These are phyloP conservation scores for Leptothorax acervorum DNA, from an alignment of 2,888 invertebrate genomes.

Conservation along the genomic window DNA sequence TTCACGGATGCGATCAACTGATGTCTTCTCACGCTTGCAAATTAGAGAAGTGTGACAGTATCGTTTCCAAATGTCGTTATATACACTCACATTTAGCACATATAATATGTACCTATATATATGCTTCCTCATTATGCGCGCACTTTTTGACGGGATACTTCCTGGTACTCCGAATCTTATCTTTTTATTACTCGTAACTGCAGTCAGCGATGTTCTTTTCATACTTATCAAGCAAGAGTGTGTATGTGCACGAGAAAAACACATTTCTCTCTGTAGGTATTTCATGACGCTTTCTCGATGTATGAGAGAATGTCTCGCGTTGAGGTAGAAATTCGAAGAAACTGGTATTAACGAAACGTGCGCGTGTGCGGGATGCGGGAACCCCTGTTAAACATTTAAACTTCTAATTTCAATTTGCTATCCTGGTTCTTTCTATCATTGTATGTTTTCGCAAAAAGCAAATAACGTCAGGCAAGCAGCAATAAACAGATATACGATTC, in stretches of 20 bases:
- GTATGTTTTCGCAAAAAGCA: not conserved
- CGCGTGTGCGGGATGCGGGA: not conserved
- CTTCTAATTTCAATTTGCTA: not conserved
- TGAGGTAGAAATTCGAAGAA: slow-evolving; percentile 1
- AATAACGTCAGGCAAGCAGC: not conserved
- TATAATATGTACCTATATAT: not conserved
- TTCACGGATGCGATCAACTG: not conserved
- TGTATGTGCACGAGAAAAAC: not conserved
- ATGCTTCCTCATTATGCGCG: not conserved
- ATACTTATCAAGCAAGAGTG: not conserved
- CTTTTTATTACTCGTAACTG: not conserved
- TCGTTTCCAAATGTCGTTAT: slow-evolving; percentile 3
- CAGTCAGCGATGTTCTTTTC: slow-evolving; percentile 37
- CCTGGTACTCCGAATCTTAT: slow-evolving; percentile 51
- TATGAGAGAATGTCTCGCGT: not conserved
- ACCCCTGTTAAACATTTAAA: slow-evolving; percentile 22
- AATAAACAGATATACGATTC: not conserved
- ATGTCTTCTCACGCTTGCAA: slow-evolving; percentile 18
- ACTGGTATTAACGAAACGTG: slow-evolving; percentile 21
- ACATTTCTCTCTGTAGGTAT: not conserved
- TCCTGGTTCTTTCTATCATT: not conserved
- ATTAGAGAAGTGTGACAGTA: not conserved
- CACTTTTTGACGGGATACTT: slow-evolving; percentile 9
- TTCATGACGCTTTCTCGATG: not conserved
- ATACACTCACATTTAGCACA: not conserved